Evolutionary conservation across 2,797 vertebrate species (phyloP).

Genomic region (Karalla daura): DNA sequence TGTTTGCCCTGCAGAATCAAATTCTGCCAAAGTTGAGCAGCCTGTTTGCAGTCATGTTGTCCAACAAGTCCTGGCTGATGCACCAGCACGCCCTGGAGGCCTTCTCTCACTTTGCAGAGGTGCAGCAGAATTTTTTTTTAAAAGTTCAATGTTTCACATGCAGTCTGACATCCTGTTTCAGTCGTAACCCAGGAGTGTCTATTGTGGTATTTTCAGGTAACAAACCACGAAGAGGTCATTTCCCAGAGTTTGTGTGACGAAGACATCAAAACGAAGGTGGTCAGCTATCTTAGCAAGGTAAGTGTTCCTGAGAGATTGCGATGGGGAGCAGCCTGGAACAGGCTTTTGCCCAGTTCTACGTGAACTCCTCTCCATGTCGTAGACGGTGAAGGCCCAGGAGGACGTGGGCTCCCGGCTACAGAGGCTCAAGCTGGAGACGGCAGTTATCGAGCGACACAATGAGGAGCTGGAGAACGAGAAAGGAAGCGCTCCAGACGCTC

Average conservation of each 20-base stretch:
- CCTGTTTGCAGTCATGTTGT: conserved; percentile 86
- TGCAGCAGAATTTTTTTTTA: conserved; percentile 54
- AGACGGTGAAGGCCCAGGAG: conserved; percentile 78
- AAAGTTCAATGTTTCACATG: neutral
- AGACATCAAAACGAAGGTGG: conserved; percentile 89
- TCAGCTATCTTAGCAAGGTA: conserved; percentile 95
- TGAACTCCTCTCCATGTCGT: neutral
- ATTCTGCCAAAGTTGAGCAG: conserved; percentile 86
- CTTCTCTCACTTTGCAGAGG: conserved; percentile 94
- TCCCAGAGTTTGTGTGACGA: conserved; percentile 89
- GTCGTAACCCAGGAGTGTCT: neutral
- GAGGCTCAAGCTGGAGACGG: conserved; percentile 83
- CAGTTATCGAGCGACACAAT: conserved; percentile 68
- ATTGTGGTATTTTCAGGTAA: conserved; percentile 83
- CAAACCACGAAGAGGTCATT: conserved; percentile 93
- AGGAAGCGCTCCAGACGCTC: conserved; percentile 5
- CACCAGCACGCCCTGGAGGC: conserved; percentile 91
- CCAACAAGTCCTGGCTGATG: conserved; percentile 86
- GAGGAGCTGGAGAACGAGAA: conserved; percentile 51
- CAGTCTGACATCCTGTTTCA: neutral
- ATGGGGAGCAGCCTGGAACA: neutral
- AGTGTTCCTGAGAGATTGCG: neutral
- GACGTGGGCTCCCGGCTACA: conserved; percentile 73
- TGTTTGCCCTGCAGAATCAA: conserved; percentile 80
- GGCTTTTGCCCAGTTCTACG: too few species aligned